Evolutionary conservation across 2,797 vertebrate genomes (phyloP).

Genomic region (Hephaestus fuliginosus): DNA sequence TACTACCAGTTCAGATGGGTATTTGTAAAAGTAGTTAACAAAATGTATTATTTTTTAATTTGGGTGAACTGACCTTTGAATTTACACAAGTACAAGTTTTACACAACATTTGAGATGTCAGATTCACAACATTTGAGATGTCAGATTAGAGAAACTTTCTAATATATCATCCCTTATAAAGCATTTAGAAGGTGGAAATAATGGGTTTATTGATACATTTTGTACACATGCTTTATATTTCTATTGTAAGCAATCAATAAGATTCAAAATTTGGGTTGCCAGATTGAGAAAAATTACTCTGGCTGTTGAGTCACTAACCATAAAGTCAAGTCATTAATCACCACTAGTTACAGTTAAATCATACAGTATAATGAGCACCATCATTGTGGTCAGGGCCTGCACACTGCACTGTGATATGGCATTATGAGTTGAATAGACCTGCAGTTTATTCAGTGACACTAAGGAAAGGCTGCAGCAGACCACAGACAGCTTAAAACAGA

Average conservation of each 20-base stretch:
- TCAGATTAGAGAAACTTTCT: too few species aligned
- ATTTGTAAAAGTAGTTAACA: not conserved
- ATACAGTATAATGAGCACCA: not conserved
- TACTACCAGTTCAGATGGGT: too few species aligned
- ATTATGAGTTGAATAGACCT: not conserved
- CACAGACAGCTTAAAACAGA: not conserved
- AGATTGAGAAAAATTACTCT: not conserved
- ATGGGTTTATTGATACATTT: not conserved
- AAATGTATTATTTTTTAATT: not conserved
- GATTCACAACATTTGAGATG: not conserved
- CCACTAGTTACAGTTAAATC: not conserved
- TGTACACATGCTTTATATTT: not conserved
- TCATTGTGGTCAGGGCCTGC: not conserved
- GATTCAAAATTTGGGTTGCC: not conserved
- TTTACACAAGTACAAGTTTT: too few species aligned
- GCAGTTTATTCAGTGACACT: not conserved
- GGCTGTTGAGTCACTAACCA: not conserved
- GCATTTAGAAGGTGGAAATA: not conserved
- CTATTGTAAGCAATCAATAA: not conserved
- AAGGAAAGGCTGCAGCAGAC: not conserved
- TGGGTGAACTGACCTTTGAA: not conserved
- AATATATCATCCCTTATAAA: not conserved
- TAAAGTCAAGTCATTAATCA: not conserved
- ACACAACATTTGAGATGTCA: not conserved
- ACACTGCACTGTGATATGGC: not conserved